Evolutionary conservation across 2,888 invertebrate species (phyloP).

Genomic region (Sinelater perroti): DNA sequence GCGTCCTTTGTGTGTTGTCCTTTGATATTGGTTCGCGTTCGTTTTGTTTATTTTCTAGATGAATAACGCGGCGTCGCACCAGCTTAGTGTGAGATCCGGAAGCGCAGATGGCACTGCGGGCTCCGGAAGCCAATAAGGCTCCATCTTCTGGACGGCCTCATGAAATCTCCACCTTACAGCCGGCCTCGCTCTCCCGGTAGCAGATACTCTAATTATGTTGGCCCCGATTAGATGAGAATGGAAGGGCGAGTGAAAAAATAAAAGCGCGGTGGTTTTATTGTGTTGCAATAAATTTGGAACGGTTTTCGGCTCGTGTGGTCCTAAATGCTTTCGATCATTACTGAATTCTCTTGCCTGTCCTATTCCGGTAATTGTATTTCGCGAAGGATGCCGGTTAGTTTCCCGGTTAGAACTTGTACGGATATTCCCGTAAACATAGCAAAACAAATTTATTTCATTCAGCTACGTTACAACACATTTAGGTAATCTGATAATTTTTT

Average conservation of each 20-base stretch:
- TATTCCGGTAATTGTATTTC: constrained; percentile 11
- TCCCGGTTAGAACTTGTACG: no score
- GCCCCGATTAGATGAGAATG: constrained; percentile 22
- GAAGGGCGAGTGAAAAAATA: constrained; percentile 20
- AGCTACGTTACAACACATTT: no score
- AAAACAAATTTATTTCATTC: no score
- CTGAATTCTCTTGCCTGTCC: constrained; percentile 15
- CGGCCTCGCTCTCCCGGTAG: constrained; percentile 17
- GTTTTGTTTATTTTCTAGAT: constrained; percentile 32
- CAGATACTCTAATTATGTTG: constrained; percentile 28
- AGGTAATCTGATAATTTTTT: no score
- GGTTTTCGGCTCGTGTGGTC: constrained; percentile 22
- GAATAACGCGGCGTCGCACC: constrained; percentile 28
- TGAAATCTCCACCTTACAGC: constrained; percentile 20
- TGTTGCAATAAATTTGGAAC: constrained; percentile 26
- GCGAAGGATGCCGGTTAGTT: no score
- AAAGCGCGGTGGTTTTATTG: constrained; percentile 17
- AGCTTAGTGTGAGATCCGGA: constrained; percentile 30
- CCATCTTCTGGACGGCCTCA: constrained; percentile 23
- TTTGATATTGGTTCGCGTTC: constrained; percentile 32
- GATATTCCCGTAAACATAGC: no score
- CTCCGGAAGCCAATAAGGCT: constrained; percentile 27
- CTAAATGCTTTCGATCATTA: constrained; percentile 22
- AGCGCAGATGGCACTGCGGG: constrained; percentile 24
- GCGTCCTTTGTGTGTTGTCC: constrained; percentile 30